Evolutionary conservation across 2,888 invertebrate genomes (phyloP), one percentile per base, ranked within the genome.

Genomic region (Xestobium rufovillosum): DNA sequence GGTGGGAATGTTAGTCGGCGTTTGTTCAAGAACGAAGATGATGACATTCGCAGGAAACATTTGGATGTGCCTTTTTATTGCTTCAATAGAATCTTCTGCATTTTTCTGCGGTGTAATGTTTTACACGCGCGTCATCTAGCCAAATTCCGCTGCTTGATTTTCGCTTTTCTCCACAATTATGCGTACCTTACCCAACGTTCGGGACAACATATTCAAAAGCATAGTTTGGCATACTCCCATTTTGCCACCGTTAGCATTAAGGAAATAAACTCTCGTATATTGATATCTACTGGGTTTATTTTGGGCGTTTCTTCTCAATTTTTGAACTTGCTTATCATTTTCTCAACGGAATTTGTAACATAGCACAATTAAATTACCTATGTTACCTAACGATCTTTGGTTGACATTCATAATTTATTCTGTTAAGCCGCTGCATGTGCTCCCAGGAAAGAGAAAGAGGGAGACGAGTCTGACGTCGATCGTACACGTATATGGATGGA

Each of bases 191-290:
- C 3, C 15, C 37, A 26, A n/a, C 3, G 4, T 19, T 15, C 26
- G 3, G 12, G 14, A 19, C 3, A 34, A 28, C 9, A 26, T 34
- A 14, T 34, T 34, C 13, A 34, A n/a, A 27, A 34, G 27, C 34
- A 34, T 34, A 23, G 12, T 12, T 34, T 34, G 19, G 16, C 34
- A 34, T n/a, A 34, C 28, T 34, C 27, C 27, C 14, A 34, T 32
- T 19, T 19, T 19, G n/a, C 23, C 23, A 19, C n/a, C n/a, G n/a
- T 6, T 19, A 19, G 23, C n/a, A 19, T 19, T 19, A 19, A 19
- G 23, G 23, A 19, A n/a, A n/a, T 19, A 19, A 6, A 8, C n/a
- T 19, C 23, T 19, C 6, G 23, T 8, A 19, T 19, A 19, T n/a
- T 19, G 23, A n/a, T n/a, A n/a, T n/a, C 23, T 19, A 19, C 23